Evolutionary conservation across 2,113 vertebrate species (phyloP).

Genomic region (Haemorhous mexicanus): DNA sequence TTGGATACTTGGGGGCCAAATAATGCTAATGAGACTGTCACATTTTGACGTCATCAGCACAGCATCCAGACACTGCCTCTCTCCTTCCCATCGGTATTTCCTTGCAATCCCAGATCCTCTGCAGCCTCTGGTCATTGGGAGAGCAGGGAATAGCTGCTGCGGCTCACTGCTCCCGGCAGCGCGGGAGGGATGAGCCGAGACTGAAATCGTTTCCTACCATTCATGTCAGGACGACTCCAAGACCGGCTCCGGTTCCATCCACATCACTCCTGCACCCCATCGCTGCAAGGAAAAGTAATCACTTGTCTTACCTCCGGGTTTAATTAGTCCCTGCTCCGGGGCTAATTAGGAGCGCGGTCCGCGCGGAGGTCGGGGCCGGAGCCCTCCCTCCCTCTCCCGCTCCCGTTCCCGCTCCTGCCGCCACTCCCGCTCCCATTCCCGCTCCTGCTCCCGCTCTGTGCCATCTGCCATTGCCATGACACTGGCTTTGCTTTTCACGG

Average conservation of each 20-base stretch:
- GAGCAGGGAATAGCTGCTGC: not conserved
- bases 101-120: rapidly evolving
- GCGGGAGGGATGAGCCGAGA: not conserved
- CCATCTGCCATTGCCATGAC: constrained; percentile 62
- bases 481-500: constrained; percentile 40
- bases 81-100: not conserved
- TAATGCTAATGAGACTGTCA: not conserved
- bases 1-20: not conserved
- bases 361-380: not conserved
- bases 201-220: not conserved
- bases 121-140: not conserved
- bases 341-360: constrained; percentile 5
- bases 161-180: not conserved
- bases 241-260: not conserved
- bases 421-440: rapidly evolving
- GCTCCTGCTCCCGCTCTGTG: not conserved
- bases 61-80: not conserved
- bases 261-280: not conserved
- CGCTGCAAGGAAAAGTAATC: not conserved
- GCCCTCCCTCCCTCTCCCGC: not conserved
- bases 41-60: not conserved
- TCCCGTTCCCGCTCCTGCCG: rapidly evolving
- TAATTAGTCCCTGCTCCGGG: constrained; percentile 17
- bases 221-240: not conserved
- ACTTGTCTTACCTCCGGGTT: not conserved